A percentile compares a stretch with the other conserved stretches of the same genome.
These are phyloP conservation scores for Epinotia bilunana DNA, from an alignment of 2,888 invertebrate species.

Conservation along the genomic window DNA sequence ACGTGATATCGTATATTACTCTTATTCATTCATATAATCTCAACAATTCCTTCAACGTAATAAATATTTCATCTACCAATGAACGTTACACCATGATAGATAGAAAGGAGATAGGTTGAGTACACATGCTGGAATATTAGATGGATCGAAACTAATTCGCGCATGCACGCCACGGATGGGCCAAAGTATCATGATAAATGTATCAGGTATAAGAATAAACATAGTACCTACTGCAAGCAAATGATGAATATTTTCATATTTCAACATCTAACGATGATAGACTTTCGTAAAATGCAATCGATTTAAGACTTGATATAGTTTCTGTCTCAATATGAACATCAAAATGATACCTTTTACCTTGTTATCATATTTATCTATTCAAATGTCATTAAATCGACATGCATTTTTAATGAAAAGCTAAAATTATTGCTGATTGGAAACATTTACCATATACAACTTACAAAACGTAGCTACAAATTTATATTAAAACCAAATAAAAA, in stretches of 20 bases:
- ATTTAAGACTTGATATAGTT: conserved; percentile 49
- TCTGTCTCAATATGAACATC: conserved; percentile 26
- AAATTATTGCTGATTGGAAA: conserved; percentile 56
- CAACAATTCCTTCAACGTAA: conserved; percentile 37
- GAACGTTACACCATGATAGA: conserved; percentile 15
- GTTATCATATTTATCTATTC: conserved; percentile 40
- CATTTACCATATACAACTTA: conserved; percentile 57
- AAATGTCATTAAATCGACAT: conserved; percentile 59
- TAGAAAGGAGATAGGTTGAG: conserved; percentile 32
- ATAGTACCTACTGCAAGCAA: conserved; percentile 30
- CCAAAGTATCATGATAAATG: conserved; percentile 50
- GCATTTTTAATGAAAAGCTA: conserved; percentile 63
- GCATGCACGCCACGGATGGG: conserved; percentile 64
- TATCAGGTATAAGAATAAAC: conserved; percentile 48
- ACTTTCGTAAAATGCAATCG: conserved; percentile 49
- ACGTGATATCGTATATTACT: conserved; percentile 31
- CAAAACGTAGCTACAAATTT: conserved; percentile 60
- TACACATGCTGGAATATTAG: conserved; percentile 53
- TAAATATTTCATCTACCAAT: conserved; percentile 11
- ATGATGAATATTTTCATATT: conserved; percentile 52
- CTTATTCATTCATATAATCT: conserved; percentile 32
- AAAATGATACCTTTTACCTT: conserved; percentile 41
- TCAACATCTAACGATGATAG: conserved; percentile 50
- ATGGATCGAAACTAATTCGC: conserved; percentile 48
- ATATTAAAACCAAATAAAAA: conserved; percentile 56